Base-by-base conservation (phyloP, 2,113 vertebrate species). In the Lasiurus cinereus region DNA sequence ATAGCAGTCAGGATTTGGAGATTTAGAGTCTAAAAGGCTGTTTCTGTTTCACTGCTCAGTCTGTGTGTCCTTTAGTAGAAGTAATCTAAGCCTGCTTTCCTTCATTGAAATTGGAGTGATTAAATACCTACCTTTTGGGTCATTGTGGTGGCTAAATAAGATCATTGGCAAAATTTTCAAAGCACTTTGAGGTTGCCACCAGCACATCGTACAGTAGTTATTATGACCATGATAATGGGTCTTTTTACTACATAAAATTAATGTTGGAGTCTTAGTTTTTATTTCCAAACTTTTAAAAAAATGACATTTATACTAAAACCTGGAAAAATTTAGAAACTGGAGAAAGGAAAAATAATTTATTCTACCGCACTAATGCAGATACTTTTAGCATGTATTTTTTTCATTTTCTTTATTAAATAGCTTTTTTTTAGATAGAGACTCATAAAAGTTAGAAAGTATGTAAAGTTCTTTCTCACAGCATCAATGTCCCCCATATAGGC, bases 41-140 rank as follows among this genome's bases (percentile, higher is more conserved):
- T 64, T 94, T 76, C 67, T 89, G n/a, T 59, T 67, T 73, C 83
- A 94, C 27, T 56, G 56, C 21, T 96, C 74, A 85, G 19, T 69
- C 3, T 48, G 18, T 80, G 33, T 86, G 29, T 86, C 62, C 66
- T 59, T 89, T 46, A 76, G 46, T 74, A 59, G 31, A 67, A 62
- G 59, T 96, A 33, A 94, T 85, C 72, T 66, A 85, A 80, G 50
- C 79, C 39, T 33, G 16, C 92, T 88, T 84, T 76, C 67, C 31
- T 88, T 94, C 73, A 52, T 48, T 33, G 74, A 89, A 88, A 69
- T 90, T n/a, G 15, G 29, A 73, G 21, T 88, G 46, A 89, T 76
- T 88, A 84, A 88, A 79, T 83, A 87, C 31, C 36, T 90, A 39
- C 48, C 2, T 92, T 85, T 33, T 29, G 33, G 27, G 73, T 90